Percentiles rank a stretch among this genome's conserved stretches.
These are phyloP conservation scores for Struthio camelus DNA, from an alignment of 2,113 vertebrate species.

Conservation along the genomic window DNA sequence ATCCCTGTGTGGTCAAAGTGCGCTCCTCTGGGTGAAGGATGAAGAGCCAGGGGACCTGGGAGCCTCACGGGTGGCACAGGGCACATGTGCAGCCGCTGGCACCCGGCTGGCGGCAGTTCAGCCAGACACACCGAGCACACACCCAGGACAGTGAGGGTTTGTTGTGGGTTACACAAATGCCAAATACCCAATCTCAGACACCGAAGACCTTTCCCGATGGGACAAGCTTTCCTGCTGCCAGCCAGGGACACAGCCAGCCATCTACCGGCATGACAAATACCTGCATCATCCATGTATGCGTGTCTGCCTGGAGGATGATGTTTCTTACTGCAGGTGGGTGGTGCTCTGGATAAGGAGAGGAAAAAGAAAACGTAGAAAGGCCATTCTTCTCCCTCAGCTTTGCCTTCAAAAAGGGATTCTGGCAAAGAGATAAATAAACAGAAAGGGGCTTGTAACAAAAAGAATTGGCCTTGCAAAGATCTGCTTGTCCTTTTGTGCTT, in stretches of 20 bases:
- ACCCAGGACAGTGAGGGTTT: no score
- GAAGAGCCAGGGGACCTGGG: neutral
- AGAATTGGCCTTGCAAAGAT: neutral
- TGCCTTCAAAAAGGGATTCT: neutral
- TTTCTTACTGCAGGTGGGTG: neutral
- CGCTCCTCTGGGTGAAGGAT: neutral
- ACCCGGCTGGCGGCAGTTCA: no score
- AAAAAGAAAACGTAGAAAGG: neutral
- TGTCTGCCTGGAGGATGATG: neutral
- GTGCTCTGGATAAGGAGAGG: neutral
- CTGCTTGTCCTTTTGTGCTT: neutral
- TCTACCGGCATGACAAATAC: rapidly evolving
- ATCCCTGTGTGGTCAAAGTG: neutral
- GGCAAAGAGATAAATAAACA: neutral
- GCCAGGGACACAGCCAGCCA: neutral
- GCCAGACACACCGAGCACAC: no score
- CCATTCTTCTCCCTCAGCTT: neutral
- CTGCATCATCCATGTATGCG: rapidly evolving
- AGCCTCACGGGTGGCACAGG: neutral
- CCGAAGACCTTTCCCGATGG: no score
- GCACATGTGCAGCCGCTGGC: rapidly evolving
- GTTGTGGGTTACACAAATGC: no score
- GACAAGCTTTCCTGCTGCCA: neutral
- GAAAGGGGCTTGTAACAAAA: neutral
- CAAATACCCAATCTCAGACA: no score